A percentile compares a stretch with the other conserved stretches of the same genome.
phyloP scores from a whole-genome alignment of 1,140 invertebrate genomes.

The Periplaneta americana region DNA sequence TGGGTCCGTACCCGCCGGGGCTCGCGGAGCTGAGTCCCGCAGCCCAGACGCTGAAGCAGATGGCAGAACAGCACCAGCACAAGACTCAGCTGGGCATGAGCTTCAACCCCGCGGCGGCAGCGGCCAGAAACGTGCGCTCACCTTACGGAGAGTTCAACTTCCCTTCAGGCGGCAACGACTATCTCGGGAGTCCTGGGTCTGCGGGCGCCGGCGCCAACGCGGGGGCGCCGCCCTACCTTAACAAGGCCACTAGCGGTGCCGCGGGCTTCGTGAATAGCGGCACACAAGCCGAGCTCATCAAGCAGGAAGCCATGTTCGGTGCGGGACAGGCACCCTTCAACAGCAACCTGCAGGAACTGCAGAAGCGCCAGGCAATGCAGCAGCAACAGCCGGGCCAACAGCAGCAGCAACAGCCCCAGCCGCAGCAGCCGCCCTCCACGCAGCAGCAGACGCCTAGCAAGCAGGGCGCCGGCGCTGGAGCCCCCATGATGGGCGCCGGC shows the following conservation, averaged over 20 bases:
- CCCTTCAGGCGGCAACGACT: background rate
- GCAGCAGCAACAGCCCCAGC: constrained; percentile 26
- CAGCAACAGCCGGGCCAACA: constrained; percentile 16
- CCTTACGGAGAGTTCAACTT: constrained; percentile 26
- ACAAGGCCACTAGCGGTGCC: background rate
- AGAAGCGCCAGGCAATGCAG: constrained; percentile 66
- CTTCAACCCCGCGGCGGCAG: constrained; percentile 33
- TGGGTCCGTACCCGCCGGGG: background rate
- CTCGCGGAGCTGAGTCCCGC: constrained; percentile 72
- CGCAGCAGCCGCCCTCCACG: constrained; percentile 26
- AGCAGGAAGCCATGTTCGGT: constrained; percentile 11
- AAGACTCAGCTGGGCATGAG: constrained; percentile 58
- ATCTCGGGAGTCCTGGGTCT: constrained; percentile 18
- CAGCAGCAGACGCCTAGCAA: no score
- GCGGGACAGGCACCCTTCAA: constrained; percentile 14
- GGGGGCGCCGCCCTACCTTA: background rate
- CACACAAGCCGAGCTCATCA: constrained; percentile 2
- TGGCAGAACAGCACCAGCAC: constrained; percentile 94
- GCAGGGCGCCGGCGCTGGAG: constrained; percentile 35
- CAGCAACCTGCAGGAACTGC: constrained; percentile 57
- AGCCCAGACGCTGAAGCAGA: constrained; percentile 89
- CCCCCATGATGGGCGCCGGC: constrained; percentile 32
- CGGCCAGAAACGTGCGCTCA: constrained; percentile 20
- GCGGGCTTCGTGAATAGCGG: background rate
- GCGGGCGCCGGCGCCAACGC: constrained; percentile 14